Evolutionary conservation across 2,113 vertebrate genomes (phyloP).

Genomic region (Nerophis ophidion): DNA sequence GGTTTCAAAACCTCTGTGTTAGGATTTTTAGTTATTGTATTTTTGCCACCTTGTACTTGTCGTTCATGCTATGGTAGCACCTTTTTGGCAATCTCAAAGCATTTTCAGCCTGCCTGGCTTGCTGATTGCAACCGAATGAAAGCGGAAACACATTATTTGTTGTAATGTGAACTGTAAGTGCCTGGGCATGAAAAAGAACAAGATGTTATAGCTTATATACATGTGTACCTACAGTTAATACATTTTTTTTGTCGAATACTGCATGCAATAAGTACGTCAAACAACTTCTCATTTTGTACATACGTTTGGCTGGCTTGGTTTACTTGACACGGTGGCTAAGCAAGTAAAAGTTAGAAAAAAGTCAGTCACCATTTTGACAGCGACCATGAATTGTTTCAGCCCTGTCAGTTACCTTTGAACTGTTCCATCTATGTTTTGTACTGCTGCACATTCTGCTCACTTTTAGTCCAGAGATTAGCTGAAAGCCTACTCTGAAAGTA

Average conservation of each 20-base stretch:
- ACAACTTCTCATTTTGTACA: slow-evolving; percentile 67
- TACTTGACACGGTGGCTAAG: slow-evolving; percentile 29
- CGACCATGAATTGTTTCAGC: slow-evolving; percentile 17
- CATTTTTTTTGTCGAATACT: slow-evolving; percentile 47
- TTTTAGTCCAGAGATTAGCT: slow-evolving; percentile 32
- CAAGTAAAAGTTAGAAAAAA: slow-evolving; percentile 3
- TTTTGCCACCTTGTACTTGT: slow-evolving; percentile 30
- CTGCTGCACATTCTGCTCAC: not conserved
- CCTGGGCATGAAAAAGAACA: slow-evolving; percentile 37
- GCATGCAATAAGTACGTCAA: slow-evolving; percentile 66
- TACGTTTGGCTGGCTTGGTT: slow-evolving; percentile 50
- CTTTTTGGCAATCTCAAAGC: slow-evolving; percentile 7
- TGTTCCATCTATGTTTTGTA: not conserved
- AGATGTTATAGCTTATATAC: slow-evolving; percentile 30
- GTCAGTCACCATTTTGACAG: slow-evolving; percentile 1
- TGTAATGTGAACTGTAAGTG: slow-evolving; percentile 37
- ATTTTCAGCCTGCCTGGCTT: slow-evolving; percentile 13
- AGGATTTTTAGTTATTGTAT: slow-evolving; percentile 8
- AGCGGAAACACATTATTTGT: slow-evolving; percentile 21
- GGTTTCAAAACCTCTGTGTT: slow-evolving; percentile 21
- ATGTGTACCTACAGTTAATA: slow-evolving; percentile 4
- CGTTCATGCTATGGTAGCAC: slow-evolving; percentile 16
- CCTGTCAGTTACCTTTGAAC: not conserved
- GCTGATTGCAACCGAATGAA: slow-evolving; percentile 4
- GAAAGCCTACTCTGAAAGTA: slow-evolving; percentile 22